A percentile compares a stretch with the other conserved stretches of the same genome.
These are phyloP conservation scores for Plectus sambesii DNA, from an alignment of 1,140 invertebrate genomes.

Conservation along the genomic window DNA sequence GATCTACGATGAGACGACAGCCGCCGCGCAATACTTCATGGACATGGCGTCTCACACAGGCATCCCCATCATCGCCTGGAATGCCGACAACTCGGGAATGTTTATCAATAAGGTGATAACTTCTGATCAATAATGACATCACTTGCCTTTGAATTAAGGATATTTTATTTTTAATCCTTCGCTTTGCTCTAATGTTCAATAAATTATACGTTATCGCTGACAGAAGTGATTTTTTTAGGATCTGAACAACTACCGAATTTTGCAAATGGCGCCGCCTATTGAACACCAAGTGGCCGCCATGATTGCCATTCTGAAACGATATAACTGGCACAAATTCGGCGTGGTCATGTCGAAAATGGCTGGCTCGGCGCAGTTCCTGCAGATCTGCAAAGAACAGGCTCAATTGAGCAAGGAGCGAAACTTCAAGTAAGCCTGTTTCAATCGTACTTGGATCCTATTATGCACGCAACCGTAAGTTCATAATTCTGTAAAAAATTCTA, in stretches of 20 bases:
- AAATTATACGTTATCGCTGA: no score
- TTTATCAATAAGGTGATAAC: constrained; percentile 26
- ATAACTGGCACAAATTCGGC: constrained; percentile 38
- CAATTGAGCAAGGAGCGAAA: constrained; percentile 24
- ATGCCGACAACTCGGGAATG: constrained; percentile 40
- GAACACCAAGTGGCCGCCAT: constrained; percentile 41
- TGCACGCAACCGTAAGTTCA: not conserved
- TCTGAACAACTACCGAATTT: constrained; percentile 27
- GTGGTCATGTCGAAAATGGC: constrained; percentile 41
- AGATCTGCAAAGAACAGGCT: constrained; percentile 30
- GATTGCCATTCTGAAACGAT: constrained; percentile 34
- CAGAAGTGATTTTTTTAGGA: constrained; percentile 19
- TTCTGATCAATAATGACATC: not conserved
- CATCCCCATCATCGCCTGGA: constrained; percentile 44
- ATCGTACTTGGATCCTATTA: not conserved
- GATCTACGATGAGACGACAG: constrained; percentile 25
- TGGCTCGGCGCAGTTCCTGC: constrained; percentile 27
- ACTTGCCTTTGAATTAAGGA: not conserved
- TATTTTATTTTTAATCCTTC: no score
- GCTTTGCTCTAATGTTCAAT: no score
- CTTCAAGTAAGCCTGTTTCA: constrained; percentile 24
- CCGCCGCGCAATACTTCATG: constrained; percentile 38
- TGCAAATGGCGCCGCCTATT: constrained; percentile 45
- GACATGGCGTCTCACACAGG: constrained; percentile 36
- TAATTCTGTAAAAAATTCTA: no score